These are phyloP conservation scores for Fragum sueziense DNA, from an alignment of 2,888 invertebrate species.

Conservation along the genomic window DNA sequence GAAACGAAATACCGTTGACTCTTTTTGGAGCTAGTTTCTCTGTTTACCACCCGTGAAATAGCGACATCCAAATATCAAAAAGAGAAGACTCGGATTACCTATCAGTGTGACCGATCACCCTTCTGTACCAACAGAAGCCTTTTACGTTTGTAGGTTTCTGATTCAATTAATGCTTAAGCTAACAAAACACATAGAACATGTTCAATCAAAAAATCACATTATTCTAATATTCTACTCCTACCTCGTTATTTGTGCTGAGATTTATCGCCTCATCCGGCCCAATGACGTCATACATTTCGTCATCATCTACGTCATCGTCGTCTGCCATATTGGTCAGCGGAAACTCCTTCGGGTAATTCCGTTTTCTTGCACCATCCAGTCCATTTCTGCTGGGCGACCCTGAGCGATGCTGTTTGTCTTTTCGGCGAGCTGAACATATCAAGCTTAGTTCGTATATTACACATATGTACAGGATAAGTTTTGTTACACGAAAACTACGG, in stretches of 20 bases:
- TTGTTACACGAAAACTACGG: background rate
- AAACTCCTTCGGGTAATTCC: background rate
- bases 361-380: background rate
- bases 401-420: background rate
- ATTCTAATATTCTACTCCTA: constrained; percentile 20
- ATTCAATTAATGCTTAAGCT: background rate
- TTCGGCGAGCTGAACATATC: constrained; percentile 13
- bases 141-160: background rate
- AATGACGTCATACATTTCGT: constrained; percentile 23
- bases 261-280: constrained; percentile 37
- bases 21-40: too few relatives aligned
- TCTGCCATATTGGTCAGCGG: constrained; percentile 22
- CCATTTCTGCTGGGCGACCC: background rate
- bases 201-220: background rate
- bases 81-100: background rate
- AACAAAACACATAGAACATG: background rate
- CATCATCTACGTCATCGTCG: constrained; percentile 26
- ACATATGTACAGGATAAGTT: background rate
- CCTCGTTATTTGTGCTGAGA: constrained; percentile 46
- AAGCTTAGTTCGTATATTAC: background rate
- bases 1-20: too few relatives aligned
- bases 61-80: too few relatives aligned
- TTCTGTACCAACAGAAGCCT: background rate
- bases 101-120: background rate
- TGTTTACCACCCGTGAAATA: too few relatives aligned